Percentiles rank a stretch among this genome's conserved stretches.
phyloP scores from a whole-genome alignment of 2,797 vertebrate species.

The Hybognathus amarus region DNA sequence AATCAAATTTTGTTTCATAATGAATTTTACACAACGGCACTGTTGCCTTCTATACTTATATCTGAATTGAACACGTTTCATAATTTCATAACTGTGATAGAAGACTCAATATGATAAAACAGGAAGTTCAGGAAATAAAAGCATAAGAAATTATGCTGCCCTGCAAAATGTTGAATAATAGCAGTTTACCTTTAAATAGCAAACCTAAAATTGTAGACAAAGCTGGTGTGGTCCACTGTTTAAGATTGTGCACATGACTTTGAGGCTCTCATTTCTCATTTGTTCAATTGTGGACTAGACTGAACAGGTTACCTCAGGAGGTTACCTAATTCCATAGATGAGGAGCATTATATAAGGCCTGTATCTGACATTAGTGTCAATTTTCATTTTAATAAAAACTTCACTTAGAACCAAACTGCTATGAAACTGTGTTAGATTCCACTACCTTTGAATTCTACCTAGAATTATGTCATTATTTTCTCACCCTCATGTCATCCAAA shows the following conservation, averaged over 20 bases:
- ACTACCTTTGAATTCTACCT: not conserved
- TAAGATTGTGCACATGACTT: conserved; percentile 30
- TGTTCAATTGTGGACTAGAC: conserved; percentile 29
- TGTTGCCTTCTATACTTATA: not conserved
- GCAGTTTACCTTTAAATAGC: not conserved
- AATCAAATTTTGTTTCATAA: not conserved
- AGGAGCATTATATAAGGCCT: too few relatives aligned
- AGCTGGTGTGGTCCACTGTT: conserved; percentile 4
- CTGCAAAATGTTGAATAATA: not conserved
- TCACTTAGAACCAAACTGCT: not conserved
- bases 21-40: not conserved
- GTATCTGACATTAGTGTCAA: not conserved
- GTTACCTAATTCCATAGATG: too few relatives aligned
- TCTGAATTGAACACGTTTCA: not conserved
- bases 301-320: conserved; percentile 36
- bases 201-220: not conserved
- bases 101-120: not conserved
- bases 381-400: not conserved
- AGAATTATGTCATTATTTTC: not conserved
- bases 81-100: not conserved
- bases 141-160: not conserved
- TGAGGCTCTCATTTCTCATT: conserved; percentile 24
- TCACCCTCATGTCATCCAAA: not conserved
- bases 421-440: not conserved
- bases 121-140: not conserved